Conservation (phyloP, 2,113 vertebrate genomes). For the Origma solitaria region DNA sequence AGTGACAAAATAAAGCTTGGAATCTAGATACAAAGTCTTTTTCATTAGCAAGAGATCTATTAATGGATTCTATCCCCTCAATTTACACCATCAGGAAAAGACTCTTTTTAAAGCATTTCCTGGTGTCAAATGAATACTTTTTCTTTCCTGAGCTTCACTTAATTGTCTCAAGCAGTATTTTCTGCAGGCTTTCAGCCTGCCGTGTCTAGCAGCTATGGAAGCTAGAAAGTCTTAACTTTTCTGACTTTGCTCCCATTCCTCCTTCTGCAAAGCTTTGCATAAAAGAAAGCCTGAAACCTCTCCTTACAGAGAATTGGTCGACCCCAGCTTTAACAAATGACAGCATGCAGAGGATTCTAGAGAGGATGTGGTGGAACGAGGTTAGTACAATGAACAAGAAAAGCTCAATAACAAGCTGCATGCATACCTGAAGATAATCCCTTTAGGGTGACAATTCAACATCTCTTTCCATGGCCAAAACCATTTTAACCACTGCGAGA, state of each 20-base stretch:
- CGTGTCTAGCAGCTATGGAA: not conserved
- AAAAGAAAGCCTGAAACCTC: not conserved
- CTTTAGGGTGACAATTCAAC: not conserved
- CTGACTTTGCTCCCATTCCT: not conserved
- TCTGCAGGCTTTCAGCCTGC: not conserved
- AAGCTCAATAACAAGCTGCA: not conserved
- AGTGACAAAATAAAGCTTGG: slow-evolving; percentile 38
- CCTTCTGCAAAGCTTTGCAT: not conserved
- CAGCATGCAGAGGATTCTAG: not conserved
- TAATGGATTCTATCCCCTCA: not conserved
- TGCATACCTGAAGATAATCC: not conserved
- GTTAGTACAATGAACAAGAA: not conserved
- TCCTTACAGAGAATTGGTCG: not conserved
- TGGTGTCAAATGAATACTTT: not conserved
- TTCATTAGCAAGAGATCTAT: not conserved
- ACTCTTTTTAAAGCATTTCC: slow-evolving; percentile 4
- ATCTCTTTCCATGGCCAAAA: not conserved
- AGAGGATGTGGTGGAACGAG: not conserved
- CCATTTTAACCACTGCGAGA: not conserved
- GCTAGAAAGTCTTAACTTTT: not conserved
- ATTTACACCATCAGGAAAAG: slow-evolving; percentile 25
- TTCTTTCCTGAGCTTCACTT: not conserved
- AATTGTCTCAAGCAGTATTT: not conserved
- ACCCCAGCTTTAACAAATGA: not conserved
- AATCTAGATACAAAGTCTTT: slow-evolving; percentile 13